Percentiles rank a stretch among this genome's conserved stretches.
Conservation (phyloP, 2,888 invertebrate genomes). For the Nasonia oneida region DNA sequence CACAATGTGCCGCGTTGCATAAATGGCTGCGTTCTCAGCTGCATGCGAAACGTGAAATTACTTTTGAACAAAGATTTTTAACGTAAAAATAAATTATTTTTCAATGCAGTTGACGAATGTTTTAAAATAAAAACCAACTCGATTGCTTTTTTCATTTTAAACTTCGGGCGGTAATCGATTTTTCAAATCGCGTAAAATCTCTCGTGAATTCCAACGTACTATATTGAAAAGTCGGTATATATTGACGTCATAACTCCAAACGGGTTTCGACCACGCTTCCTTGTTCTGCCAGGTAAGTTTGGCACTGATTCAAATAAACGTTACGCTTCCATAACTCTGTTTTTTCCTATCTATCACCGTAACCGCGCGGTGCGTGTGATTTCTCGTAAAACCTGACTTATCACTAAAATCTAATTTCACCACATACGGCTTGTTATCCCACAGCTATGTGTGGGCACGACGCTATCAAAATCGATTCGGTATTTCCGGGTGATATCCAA, state of each 20-base stretch:
- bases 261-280: neutral
- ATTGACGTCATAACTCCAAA: neutral
- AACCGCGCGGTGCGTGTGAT: neutral
- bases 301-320: conserved; percentile 38
- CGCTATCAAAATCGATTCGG: neutral
- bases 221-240: neutral
- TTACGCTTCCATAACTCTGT: conserved; percentile 32
- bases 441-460: neutral
- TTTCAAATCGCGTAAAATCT: neutral
- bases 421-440: neutral
- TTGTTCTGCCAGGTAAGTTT: conserved; percentile 33
- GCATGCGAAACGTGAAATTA: conserved; percentile 5
- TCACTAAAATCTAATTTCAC: neutral
- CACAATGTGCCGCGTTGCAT: conserved; percentile 8
- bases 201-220: neutral
- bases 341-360: conserved; percentile 32
- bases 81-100: too few species aligned
- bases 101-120: neutral
- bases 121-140: neutral
- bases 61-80: conserved; percentile 8
- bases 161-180: neutral
- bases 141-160: too few species aligned
- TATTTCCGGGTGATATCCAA: neutral
- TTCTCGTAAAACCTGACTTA: neutral
- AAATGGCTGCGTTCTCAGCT: neutral